A percentile compares a stretch with the other conserved stretches of the same genome.
These are phyloP conservation scores for Apteryx mantelli DNA, from an alignment of 2,113 vertebrate species.

Conservation along the genomic window DNA sequence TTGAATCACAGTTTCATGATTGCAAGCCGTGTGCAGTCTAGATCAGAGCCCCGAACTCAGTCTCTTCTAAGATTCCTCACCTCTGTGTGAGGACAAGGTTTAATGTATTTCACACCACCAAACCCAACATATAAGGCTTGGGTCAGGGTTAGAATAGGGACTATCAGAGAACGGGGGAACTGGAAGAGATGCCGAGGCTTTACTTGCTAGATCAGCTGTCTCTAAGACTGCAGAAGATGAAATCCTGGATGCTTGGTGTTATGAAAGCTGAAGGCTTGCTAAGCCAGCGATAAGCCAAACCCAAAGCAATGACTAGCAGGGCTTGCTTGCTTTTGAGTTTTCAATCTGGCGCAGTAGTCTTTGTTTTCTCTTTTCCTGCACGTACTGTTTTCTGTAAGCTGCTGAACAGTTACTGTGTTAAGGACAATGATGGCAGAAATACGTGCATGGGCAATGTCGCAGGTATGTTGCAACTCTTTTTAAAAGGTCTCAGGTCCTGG, in stretches of 20 bases:
- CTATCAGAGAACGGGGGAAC: background rate
- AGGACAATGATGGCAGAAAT: background rate
- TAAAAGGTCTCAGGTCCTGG: background rate
- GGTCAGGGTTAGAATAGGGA: background rate
- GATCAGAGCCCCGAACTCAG: background rate
- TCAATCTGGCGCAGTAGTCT: background rate
- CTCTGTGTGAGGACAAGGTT: background rate
- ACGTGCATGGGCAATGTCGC: accelerated
- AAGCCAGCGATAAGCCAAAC: background rate
- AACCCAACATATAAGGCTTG: background rate
- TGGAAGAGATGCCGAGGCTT: background rate
- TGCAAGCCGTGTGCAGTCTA: background rate
- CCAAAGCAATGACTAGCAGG: background rate
- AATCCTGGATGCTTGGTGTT: background rate
- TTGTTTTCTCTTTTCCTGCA: background rate
- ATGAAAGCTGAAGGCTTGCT: background rate
- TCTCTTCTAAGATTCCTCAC: background rate
- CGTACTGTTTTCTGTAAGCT: background rate
- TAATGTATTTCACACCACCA: background rate
- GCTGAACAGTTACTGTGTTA: background rate
- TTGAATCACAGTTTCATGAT: background rate
- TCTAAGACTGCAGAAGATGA: background rate
- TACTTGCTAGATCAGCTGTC: background rate
- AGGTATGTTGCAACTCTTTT: background rate
- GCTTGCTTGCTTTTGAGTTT: background rate